Base-by-base conservation (phyloP, 2,113 vertebrate genomes). In the Hyaena hyaena region DNA sequence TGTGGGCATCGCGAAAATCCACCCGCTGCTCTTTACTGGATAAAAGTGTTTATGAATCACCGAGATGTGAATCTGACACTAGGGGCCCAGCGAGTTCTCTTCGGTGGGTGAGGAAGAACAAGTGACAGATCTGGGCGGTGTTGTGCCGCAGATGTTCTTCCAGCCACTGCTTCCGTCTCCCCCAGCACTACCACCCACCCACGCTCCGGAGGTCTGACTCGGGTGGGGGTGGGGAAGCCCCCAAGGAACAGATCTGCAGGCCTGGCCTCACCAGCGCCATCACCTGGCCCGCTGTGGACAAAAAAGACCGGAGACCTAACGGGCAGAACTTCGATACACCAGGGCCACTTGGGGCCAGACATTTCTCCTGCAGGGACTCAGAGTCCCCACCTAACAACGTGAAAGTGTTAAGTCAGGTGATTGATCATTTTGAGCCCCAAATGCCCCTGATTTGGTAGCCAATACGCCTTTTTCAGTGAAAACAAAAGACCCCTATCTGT, bases 41-140 rank as follows among this genome's bases (percentile, higher is more conserved):
- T 5, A 81, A 43, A 79, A 35, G 23, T 4, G 2, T 48, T 21
- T 11, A 48, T 8, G 83, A 45, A 33, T 33, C 63, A 4, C 63
- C 1, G 0, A 11, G 24, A 53, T 9, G 5, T 45, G 45, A 24
- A 21, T 1, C 4, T 10, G 12, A 58, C 39, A 3, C 50, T 58
- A 21, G 15, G 23, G 8, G 53, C 5, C 17, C 53, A 2, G 23
- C 31, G 23, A 35, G 14, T 24, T 12, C 63, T 1, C 2, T 0
- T 53, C 10, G 23, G 76, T 11, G 33, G 71, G 14, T 0, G 31
- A 45, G 28, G 23, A 65, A 45, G 43, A 58, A 2, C 10, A 33
- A 21, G 10, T 11, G 19, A 66, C 26, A 80, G 7, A 81, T 21
- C 21, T 16, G 1, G 7, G 6, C 2, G 24, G 19, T 24, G 45